Base-by-base conservation (phyloP, 2,113 vertebrate genomes). In the Cryptotis parvus region DNA sequence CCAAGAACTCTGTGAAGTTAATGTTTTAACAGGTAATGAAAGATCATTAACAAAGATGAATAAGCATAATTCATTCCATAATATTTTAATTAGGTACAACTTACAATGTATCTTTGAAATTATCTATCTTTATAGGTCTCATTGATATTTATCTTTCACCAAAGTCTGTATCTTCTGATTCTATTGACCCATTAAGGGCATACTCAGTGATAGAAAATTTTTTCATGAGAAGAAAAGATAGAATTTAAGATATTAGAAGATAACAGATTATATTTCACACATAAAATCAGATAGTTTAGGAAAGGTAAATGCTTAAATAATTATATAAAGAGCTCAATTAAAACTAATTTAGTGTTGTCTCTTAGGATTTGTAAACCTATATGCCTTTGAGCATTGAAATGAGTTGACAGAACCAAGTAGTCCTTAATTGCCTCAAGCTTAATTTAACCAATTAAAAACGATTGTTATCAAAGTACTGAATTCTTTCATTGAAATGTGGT, bases 301-400 rank as follows among this genome's bases (percentile, higher is more conserved):
- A 94, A 95, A 94, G n/a, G 61, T 68, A 79, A 92, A 6, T 76
- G 35, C 41, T 83, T 94, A 93, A 94, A 49, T 77, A 72, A 68
- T 91, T 79, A 89, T 45, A 95, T 45, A 89, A 91, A 94, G 94
- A 83, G 69, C 82, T 63, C 68, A 92, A 70, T 89, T 96, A 90
- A 91, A 95, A 87, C 88, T 86, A 91, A 90, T 86, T 80, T 94
- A 90, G 72, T 33, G 63, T 90, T 68, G 3, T 75, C 72, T 90
- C 82, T 49, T 58, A 77, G 78, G 83, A 92, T 92, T 81, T 91
- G 52, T 63, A 94, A 90, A 77, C 31, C 55, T 90, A 86, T 1
- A 81, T 20, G 22, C 49, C 90, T 87, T 31, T 45, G 49, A 95
- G n/a, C 76, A 90, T 2, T 88, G 76, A 92, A 74, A 35, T 33